Conservation (phyloP, 1,140 invertebrate species). For the Anastrepha obliqua region DNA sequence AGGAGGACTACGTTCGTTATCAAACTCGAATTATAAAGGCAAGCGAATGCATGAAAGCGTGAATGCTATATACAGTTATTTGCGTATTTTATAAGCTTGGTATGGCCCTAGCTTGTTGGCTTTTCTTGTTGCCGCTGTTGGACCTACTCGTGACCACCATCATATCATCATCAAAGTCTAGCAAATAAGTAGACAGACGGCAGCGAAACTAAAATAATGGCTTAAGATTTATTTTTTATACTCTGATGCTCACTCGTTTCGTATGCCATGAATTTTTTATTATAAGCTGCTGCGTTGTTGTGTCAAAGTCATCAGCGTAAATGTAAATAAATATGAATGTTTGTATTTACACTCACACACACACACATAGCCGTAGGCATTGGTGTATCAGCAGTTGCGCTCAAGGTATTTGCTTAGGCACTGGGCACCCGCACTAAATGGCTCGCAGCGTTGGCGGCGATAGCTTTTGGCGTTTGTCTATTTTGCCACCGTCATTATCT, state of each 20-base stretch:
- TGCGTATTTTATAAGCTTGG: no score
- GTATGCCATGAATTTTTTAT: conserved; percentile 6
- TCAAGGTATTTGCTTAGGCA: background rate
- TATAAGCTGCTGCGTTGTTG: background rate
- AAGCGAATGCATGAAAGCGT: no score
- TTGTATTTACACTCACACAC: background rate
- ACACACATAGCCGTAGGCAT: no score
- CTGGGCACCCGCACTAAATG: background rate
- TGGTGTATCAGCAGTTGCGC: no score
- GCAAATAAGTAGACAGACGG: no score
- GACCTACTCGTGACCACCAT: no score
- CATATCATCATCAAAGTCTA: no score
- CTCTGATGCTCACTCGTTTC: background rate
- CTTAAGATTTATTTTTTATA: background rate
- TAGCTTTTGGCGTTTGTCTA: background rate
- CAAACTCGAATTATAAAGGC: no score
- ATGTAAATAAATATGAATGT: background rate
- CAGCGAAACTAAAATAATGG: background rate
- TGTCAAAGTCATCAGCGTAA: conserved; percentile 1
- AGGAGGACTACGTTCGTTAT: no score
- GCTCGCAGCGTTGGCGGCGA: background rate
- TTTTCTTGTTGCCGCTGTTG: no score
- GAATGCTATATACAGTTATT: no score
- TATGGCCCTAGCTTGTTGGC: no score
- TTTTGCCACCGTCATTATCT: background rate